Percentiles rank a stretch among this genome's conserved stretches.
These are phyloP conservation scores for Paradoxurus hermaphroditus DNA, from an alignment of 2,113 vertebrate species.

Conservation along the genomic window DNA sequence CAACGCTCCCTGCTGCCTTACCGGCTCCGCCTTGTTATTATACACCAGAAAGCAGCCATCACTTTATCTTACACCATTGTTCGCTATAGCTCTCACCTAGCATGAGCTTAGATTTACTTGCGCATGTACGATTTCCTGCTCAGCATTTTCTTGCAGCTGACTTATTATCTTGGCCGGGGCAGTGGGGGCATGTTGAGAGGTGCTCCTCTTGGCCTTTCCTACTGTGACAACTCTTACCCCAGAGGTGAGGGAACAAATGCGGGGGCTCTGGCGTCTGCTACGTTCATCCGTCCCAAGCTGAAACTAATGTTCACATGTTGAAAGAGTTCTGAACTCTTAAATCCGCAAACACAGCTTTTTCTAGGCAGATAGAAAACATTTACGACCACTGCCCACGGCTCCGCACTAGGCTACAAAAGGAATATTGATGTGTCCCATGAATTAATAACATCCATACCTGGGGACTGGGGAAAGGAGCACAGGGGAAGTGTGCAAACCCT, in stretches of 20 bases:
- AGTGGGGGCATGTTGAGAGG: background rate
- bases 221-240: background rate
- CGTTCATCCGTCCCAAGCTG: background rate
- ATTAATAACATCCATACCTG: fast-evolving
- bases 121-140: background rate
- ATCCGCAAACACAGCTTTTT: background rate
- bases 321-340: background rate
- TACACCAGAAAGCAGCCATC: background rate
- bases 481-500: background rate
- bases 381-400: background rate
- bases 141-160: background rate
- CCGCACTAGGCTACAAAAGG: background rate
- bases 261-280: background rate
- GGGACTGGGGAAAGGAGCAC: background rate
- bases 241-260: background rate
- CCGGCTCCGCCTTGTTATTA: fast-evolving
- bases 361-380: background rate
- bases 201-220: background rate
- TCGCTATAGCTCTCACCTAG: background rate
- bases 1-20: fast-evolving
- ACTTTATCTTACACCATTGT: background rate
- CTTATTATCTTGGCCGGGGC: too few species aligned
- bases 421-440: background rate
- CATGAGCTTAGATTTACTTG: background rate
- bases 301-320: background rate